Evolutionary conservation across 2,888 invertebrate species (phyloP).

Genomic region (Schizaphis graminum): DNA sequence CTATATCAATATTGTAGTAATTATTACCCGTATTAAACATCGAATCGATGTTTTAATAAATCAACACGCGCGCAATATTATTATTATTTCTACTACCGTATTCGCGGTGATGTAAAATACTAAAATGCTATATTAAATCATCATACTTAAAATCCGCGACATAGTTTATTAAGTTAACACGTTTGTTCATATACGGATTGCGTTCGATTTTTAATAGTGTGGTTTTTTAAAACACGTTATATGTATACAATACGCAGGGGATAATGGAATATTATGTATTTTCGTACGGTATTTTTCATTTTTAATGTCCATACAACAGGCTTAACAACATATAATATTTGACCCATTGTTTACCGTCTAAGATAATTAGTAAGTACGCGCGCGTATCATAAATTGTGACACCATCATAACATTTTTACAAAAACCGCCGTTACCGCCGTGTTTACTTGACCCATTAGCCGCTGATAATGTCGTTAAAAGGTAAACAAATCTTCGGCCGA

Average conservation of each 20-base stretch:
- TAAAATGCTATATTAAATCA: not conserved
- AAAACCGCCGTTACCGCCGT: not conserved
- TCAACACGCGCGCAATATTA: not conserved
- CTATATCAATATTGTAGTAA: not conserved
- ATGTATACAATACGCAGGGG: not conserved
- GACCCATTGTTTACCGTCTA: not conserved
- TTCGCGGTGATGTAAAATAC: not conserved
- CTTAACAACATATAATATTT: not conserved
- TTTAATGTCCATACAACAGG: not conserved
- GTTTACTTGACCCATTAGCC: slow-evolving; percentile 31
- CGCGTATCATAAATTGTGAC: not conserved
- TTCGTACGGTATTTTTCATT: not conserved
- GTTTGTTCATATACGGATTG: not conserved
- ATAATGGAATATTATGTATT: not conserved
- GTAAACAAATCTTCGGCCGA: slow-evolving; percentile 12
- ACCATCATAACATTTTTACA: not conserved
- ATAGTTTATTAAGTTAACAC: not conserved
- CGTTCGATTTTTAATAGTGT: not conserved
- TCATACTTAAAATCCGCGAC: not conserved
- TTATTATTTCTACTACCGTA: not conserved
- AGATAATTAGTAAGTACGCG: not conserved
- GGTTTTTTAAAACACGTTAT: not conserved
- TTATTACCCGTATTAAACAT: not conserved
- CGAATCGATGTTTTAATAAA: not conserved
- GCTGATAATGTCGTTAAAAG: slow-evolving; percentile 20